Evolutionary conservation across 2,888 invertebrate genomes (phyloP).

Genomic region (Acronicta leporina): DNA sequence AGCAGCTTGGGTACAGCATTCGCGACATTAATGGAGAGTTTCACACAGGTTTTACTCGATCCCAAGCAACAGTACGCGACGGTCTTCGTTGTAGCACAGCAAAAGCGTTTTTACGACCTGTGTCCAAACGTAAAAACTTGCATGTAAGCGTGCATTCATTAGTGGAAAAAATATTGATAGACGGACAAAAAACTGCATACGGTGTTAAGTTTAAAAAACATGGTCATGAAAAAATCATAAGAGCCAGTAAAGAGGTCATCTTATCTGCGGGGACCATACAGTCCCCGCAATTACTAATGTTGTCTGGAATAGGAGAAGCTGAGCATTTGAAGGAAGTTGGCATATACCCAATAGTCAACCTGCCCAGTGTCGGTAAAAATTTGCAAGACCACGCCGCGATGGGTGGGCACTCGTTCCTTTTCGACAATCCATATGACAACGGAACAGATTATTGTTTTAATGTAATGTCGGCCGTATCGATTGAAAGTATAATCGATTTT

Average conservation of each 20-base stretch:
- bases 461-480: slow-evolving; percentile 90
- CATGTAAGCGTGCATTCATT: slow-evolving; percentile 92
- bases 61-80: slow-evolving; percentile 93
- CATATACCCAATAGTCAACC: slow-evolving; percentile 89
- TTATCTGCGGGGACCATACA: slow-evolving; percentile 95
- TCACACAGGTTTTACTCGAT: slow-evolving; percentile 94
- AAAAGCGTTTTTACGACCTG: slow-evolving; percentile 93
- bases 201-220: slow-evolving; percentile 91
- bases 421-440: slow-evolving; percentile 90
- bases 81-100: slow-evolving; percentile 95
- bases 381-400: slow-evolving; percentile 95
- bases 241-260: slow-evolving; percentile 93
- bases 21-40: slow-evolving; percentile 93
- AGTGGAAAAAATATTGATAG: slow-evolving; percentile 91
- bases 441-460: slow-evolving; percentile 91
- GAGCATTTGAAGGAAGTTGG: slow-evolving; percentile 90
- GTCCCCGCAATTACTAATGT: slow-evolving; percentile 95
- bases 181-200: slow-evolving; percentile 90
- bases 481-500: slow-evolving; percentile 91
- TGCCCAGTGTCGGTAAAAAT: slow-evolving; percentile 94
- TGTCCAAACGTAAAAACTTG: slow-evolving; percentile 91
- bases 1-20: slow-evolving; percentile 91
- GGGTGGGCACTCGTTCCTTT: slow-evolving; percentile 93
- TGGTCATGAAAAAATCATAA: slow-evolving; percentile 85
- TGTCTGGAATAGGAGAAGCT: slow-evolving; percentile 94